Evolutionary conservation across 2,113 vertebrate genomes (phyloP).

Genomic region (Pogonocichla stellata): DNA sequence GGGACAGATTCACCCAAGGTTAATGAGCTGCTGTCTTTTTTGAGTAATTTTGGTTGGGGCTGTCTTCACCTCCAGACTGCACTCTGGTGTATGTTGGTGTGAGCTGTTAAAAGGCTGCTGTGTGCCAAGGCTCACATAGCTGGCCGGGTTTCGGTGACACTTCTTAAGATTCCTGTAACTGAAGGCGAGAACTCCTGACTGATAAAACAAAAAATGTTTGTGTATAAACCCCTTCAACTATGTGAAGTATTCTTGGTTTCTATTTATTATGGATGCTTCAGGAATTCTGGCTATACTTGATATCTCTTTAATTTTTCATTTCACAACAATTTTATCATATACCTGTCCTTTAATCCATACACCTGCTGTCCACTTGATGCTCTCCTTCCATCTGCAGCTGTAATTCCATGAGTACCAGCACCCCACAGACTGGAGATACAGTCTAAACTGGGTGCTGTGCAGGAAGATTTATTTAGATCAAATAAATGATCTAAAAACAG

Average conservation of each 20-base stretch:
- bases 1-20: neutral
- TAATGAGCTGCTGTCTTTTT: neutral
- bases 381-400: neutral
- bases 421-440: fast-evolving
- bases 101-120: neutral
- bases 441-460: neutral
- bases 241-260: neutral
- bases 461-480: neutral
- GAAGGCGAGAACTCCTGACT: neutral
- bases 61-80: neutral
- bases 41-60: neutral
- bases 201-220: neutral
- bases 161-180: neutral
- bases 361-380: neutral
- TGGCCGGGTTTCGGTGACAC: neutral
- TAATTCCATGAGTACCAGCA: neutral
- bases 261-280: neutral
- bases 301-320: neutral
- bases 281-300: neutral
- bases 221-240: neutral
- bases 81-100: fast-evolving
- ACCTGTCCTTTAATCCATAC: neutral
- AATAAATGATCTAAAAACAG: neutral
- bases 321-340: neutral
- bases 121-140: neutral